Evolutionary conservation across 2,888 invertebrate species (phyloP), one percentile per base, ranked within the genome.

Genomic region (Nomada ruficornis): DNA sequence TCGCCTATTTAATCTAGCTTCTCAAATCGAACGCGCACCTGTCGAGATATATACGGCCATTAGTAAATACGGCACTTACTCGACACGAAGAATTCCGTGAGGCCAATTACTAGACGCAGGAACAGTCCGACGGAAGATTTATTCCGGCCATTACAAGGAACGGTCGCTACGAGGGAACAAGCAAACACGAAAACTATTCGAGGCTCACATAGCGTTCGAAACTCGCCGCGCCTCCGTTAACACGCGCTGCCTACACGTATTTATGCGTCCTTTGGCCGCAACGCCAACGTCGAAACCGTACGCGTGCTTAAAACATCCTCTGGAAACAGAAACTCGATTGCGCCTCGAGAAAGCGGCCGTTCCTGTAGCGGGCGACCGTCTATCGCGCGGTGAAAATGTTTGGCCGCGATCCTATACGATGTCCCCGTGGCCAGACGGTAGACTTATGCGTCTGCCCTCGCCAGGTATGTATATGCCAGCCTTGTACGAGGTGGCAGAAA

Each of bases 301-400:
- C 42, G 78, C 63, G 50, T 68, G 50, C 47, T 47, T 63, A 1
- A 47, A 74, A 74, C 80, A 80, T 68, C 62, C 80, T 63, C 71
- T 23, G 55, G 23, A 29, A 69, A 81, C 59, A 26, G 76, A 68
- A 63, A 59, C 36, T 70, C 50, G 20, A 26, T 42, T 26, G 55
- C 42, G 54, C 18, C 18, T 15, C 67, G 77, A 20, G 67, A 20
- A 29, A 73, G 26, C 73, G 60, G 29, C 47, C 70, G 65, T 63
- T 83, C 59, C 77, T 57, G 47, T 64, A 64, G 67, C 77, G 36
- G 18, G 63, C n/a, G 47, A 73, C 50, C 62, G 68, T 63, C 64
- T 62, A 60, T 82, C 55, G 59, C 78, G 63, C 67, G 50, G 55
- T 57, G 83, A 75, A 84, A 85, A 81, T 63, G 75, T 81, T 78